These are phyloP conservation scores for Bubo blakistoni DNA, from an alignment of 2,113 vertebrate species.

Conservation along the genomic window DNA sequence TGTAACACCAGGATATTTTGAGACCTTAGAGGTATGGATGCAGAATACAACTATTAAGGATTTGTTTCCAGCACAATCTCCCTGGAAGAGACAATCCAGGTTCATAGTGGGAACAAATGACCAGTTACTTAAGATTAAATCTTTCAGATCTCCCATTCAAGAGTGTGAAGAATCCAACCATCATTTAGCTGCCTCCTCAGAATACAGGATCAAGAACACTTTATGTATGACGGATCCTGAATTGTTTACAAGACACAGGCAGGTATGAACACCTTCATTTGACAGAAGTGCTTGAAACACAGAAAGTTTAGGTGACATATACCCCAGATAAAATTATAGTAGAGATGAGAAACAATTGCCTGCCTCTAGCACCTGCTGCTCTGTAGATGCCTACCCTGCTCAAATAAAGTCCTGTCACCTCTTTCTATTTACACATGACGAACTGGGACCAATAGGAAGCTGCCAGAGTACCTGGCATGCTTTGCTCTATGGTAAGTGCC, in stretches of 20 bases:
- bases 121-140: background rate
- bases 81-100: background rate
- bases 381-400: background rate
- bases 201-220: background rate
- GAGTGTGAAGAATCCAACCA: background rate
- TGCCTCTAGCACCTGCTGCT: background rate
- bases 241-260: background rate
- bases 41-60: background rate
- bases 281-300: background rate
- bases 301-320: background rate
- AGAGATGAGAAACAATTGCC: background rate
- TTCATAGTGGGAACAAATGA: background rate
- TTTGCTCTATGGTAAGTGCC: background rate
- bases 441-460: background rate
- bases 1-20: background rate
- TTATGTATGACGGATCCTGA: rapidly evolving
- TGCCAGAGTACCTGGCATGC: background rate
- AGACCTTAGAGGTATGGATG: background rate
- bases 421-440: background rate
- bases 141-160: background rate
- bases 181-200: background rate
- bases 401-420: background rate
- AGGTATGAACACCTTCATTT: background rate
- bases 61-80: background rate
- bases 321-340: background rate